Evolutionary conservation across 2,888 invertebrate genomes (phyloP).

Genomic region (Drosophila colorata): DNA sequence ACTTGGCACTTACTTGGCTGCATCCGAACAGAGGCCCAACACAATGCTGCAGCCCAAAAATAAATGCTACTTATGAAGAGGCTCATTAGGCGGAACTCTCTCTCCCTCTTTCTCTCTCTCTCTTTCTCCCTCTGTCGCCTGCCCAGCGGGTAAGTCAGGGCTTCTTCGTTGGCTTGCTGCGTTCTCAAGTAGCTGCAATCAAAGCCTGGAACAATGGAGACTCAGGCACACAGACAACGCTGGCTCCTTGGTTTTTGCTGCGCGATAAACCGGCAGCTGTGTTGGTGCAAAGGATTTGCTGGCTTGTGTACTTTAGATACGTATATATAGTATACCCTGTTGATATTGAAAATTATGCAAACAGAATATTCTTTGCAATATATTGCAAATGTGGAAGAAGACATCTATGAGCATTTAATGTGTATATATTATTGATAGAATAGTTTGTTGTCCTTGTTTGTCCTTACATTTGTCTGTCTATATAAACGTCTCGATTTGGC

Average conservation of each 20-base stretch:
- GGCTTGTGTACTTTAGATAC: slow-evolving; percentile 23
- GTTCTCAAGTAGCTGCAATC: slow-evolving; percentile 74
- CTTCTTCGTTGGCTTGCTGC: slow-evolving; percentile 38
- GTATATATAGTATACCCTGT: neutral
- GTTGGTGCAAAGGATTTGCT: slow-evolving; percentile 71
- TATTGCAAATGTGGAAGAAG: too few relatives aligned
- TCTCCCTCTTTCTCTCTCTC: slow-evolving; percentile 3
- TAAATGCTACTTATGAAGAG: slow-evolving; percentile 70
- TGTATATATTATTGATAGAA: too few relatives aligned
- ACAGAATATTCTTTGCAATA: too few relatives aligned
- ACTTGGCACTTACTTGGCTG: slow-evolving; percentile 43
- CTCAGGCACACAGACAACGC: slow-evolving; percentile 26
- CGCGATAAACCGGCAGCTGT: slow-evolving; percentile 56
- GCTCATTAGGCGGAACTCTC: slow-evolving; percentile 49
- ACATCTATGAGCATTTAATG: too few relatives aligned
- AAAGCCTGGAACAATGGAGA: slow-evolving; percentile 57
- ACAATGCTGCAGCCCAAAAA: slow-evolving; percentile 63
- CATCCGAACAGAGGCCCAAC: slow-evolving; percentile 22
- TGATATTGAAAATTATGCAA: neutral
- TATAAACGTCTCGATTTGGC: too few relatives aligned
- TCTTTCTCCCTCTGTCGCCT: slow-evolving; percentile 3
- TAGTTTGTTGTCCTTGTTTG: too few relatives aligned
- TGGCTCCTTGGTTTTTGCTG: slow-evolving; percentile 3
- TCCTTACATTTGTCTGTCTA: too few relatives aligned
- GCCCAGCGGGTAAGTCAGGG: slow-evolving; percentile 20